A percentile compares a stretch with the other conserved stretches of the same genome.
phyloP scores from a whole-genome alignment of 23 tunicate genomes.

The Halocynthia aurantium region DNA sequence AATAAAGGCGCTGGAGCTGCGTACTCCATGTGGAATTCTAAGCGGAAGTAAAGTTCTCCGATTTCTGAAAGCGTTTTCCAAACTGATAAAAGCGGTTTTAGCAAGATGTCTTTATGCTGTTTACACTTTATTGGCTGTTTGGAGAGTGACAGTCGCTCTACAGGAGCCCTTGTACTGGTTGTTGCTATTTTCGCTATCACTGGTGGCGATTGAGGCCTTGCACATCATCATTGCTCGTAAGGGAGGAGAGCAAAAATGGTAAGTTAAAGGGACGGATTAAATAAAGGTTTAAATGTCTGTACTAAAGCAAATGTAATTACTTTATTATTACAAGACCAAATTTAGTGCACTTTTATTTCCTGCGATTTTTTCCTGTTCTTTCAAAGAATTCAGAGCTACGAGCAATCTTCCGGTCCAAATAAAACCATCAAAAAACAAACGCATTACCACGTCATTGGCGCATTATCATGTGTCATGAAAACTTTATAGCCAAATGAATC shows the following conservation, averaged over 20 bases:
- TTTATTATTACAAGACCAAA: not conserved
- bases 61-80: constrained; percentile 19
- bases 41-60: not conserved
- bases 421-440: too few relatives aligned
- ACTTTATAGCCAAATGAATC: too few relatives aligned
- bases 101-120: constrained; percentile 58
- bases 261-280: not conserved
- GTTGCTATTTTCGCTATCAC: constrained; percentile 41
- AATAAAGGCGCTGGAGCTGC: not conserved
- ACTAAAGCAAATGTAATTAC: too few relatives aligned
- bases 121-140: constrained; percentile 45
- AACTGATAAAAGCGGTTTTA: constrained; percentile 48
- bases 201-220: constrained; percentile 54
- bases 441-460: too few relatives aligned
- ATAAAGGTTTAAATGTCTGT: too few relatives aligned
- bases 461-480: too few relatives aligned
- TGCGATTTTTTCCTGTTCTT: not conserved
- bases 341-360: not conserved
- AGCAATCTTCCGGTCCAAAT: too few relatives aligned
- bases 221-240: constrained; percentile 21
- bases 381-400: too few relatives aligned
- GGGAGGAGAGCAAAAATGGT: constrained; percentile 75
- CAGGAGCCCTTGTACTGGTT: constrained; percentile 48
- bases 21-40: constrained; percentile 8
- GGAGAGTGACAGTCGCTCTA: constrained; percentile 71